Base-by-base conservation (phyloP, 2,113 vertebrate species). In the Chaenocephalus aceratus region DNA sequence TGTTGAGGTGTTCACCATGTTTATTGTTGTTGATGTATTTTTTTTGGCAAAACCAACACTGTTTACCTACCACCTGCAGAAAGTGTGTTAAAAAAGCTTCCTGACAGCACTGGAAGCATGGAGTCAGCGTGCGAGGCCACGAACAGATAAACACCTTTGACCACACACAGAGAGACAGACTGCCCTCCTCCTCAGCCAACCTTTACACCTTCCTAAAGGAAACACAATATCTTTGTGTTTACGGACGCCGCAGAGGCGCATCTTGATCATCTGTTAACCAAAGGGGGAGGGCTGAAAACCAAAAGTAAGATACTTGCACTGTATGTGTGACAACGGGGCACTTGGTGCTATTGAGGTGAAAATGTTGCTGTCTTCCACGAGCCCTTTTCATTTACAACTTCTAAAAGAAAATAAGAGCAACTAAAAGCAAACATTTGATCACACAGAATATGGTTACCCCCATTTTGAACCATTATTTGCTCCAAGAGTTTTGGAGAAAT, bases 281-380 rank as follows among this genome's bases (percentile, higher is more conserved):
- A 85, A 85, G 44, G 80, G n/a, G 86, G 83, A 68, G 84, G 83
- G 85, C 63, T 44, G 41, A 70, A 82, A 86, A 89, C 89, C 84
- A 88, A 92, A 92, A 88, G 79, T 61, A 72, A 88, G 80, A 75
- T 79, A 77, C 82, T 90, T 89, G 72, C 77, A 78, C 83, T 85
- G 83, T 83, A 73, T 75, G 83, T 76, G 83, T 78, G 56, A 80
- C 30, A 30, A 30, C n/a, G 0, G 46, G 81, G 81, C 79, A 90
- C 87, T 83, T 83, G 72, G 13, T 81, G 57, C 36, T 14, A 62
- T 67, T 62, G 65, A 83, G 45, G 58, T 44, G 16, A 67, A 71
- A 54, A 41, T 75, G 58, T 69, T 51, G 6, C 26, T 69, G 61
- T 57, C 66, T 82, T 51, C 72, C 69, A 30, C 56, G 18, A 48